These are phyloP conservation scores for Caranx melampygus DNA, from an alignment of 2,113 vertebrate genomes.

Conservation along the genomic window DNA sequence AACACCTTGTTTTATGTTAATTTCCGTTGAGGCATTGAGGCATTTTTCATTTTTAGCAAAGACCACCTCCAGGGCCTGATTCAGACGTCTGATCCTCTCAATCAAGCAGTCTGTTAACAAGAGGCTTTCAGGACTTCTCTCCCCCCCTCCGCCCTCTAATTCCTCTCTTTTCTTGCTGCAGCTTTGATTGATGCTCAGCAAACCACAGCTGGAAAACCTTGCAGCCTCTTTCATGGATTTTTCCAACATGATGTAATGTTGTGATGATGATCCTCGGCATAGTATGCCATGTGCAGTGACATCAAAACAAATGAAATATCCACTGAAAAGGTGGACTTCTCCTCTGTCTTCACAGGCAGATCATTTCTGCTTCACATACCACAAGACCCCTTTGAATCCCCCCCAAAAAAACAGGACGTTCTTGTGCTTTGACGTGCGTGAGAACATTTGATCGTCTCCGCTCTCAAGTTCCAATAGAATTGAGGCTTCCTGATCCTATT, in stretches of 20 bases:
- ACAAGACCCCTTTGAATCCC: constrained; percentile 45
- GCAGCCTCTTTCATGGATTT: constrained; percentile 54
- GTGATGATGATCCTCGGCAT: constrained; percentile 38
- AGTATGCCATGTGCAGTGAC: constrained; percentile 41
- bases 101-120: constrained; percentile 49
- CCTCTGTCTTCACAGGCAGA: constrained; percentile 43
- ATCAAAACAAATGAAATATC: constrained; percentile 58
- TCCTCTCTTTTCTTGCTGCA: constrained; percentile 45
- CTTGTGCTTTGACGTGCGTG: constrained; percentile 57
- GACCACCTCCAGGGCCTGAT: constrained; percentile 59
- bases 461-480: constrained; percentile 66
- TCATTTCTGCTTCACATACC: constrained; percentile 62
- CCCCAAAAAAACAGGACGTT: constrained; percentile 29
- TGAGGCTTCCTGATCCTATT: constrained; percentile 24
- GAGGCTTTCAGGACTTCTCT: constrained; percentile 59
- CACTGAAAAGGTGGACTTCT: constrained; percentile 53
- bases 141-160: neutral
- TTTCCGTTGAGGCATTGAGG: neutral
- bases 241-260: constrained; percentile 73
- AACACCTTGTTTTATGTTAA: constrained; percentile 20
- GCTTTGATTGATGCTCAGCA: constrained; percentile 68
- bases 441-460: constrained; percentile 54
- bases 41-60: constrained; percentile 12
- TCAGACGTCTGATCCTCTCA: constrained; percentile 61
- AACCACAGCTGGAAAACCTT: constrained; percentile 54